These are phyloP conservation scores for Macaria liturata DNA, from an alignment of 2,888 invertebrate genomes.

Conservation along the genomic window DNA sequence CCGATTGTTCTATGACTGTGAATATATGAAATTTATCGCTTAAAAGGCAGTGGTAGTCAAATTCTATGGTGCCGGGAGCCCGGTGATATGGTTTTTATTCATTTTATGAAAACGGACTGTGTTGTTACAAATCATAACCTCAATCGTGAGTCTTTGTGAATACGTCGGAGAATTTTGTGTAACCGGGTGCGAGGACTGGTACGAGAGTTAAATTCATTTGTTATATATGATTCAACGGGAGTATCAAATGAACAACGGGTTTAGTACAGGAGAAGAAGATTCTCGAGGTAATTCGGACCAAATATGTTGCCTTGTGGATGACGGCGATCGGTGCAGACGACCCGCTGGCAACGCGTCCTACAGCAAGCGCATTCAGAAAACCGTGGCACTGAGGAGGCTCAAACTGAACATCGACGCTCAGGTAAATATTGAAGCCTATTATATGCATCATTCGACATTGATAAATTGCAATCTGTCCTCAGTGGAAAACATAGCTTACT, in stretches of 20 bases:
- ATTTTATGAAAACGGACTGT: slow-evolving; percentile 55
- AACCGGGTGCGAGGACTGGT: slow-evolving; percentile 63
- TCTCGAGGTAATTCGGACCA: slow-evolving; percentile 94
- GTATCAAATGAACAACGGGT: slow-evolving; percentile 91
- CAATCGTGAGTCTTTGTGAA: slow-evolving; percentile 68
- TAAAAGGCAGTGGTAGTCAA: slow-evolving; percentile 39
- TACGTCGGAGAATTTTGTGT: slow-evolving; percentile 64
- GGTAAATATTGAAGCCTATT: slow-evolving; percentile 42
- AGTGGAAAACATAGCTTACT: slow-evolving; percentile 13
- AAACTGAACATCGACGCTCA: slow-evolving; percentile 92
- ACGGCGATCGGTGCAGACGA: slow-evolving; percentile 92
- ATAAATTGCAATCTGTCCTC: slow-evolving; percentile 26
- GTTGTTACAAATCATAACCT: slow-evolving; percentile 75
- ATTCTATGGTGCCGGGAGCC: slow-evolving; percentile 38
- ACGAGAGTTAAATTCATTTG: slow-evolving; percentile 61
- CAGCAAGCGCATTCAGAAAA: slow-evolving; percentile 98
- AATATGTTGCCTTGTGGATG: slow-evolving; percentile 96
- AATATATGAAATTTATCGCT: slow-evolving; percentile 47
- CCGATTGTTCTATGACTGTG: slow-evolving; percentile 55
- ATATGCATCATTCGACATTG: slow-evolving; percentile 23
- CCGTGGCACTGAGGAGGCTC: slow-evolving; percentile 94
- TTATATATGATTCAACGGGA: slow-evolving; percentile 83
- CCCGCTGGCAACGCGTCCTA: slow-evolving; percentile 97
- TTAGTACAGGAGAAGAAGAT: slow-evolving; percentile 95
- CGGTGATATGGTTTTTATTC: slow-evolving; percentile 54